phyloP scores from a whole-genome alignment of 2,888 invertebrate genomes.

The Plagodis pulveraria region DNA sequence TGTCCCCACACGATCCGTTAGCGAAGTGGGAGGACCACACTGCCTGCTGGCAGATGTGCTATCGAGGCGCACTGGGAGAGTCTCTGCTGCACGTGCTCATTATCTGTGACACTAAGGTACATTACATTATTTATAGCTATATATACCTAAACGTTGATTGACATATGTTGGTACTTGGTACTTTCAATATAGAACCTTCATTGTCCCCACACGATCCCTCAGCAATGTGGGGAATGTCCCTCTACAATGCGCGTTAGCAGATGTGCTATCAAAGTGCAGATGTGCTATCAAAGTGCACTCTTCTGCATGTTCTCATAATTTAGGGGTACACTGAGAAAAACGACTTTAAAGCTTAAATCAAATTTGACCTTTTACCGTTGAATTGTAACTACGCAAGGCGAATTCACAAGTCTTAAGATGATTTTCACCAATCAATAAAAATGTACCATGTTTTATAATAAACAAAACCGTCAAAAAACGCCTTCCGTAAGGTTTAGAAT shows the following conservation, averaged over 20 bases:
- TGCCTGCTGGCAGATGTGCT: slow-evolving; percentile 99
- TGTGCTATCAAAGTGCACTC: slow-evolving; percentile 97
- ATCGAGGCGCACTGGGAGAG: slow-evolving; percentile 97
- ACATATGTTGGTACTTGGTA: slow-evolving; percentile 67
- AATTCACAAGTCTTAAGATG: too few relatives aligned
- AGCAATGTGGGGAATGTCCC: slow-evolving; percentile 93
- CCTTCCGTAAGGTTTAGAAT: too few relatives aligned
- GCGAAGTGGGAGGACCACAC: slow-evolving; percentile 96
- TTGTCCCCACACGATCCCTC: slow-evolving; percentile 94
- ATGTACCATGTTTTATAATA: too few relatives aligned
- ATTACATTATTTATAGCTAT: too few relatives aligned
- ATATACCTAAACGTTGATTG: too few relatives aligned
- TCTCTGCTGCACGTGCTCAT: slow-evolving; percentile 97
- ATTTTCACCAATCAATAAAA: too few relatives aligned
- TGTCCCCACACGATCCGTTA: slow-evolving; percentile 93
- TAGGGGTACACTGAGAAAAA: too few relatives aligned
- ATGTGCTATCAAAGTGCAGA: slow-evolving; percentile 97
- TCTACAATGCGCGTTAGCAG: slow-evolving; percentile 98
- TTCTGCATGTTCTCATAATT: slow-evolving; percentile 97
- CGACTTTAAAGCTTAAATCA: too few relatives aligned
- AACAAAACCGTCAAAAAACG: too few relatives aligned
- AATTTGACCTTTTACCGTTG: too few relatives aligned
- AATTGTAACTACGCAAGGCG: too few relatives aligned
- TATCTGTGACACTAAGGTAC: slow-evolving; percentile 94
- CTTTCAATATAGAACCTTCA: slow-evolving; percentile 93